phyloP scores from a whole-genome alignment of 64 coral and sea anemone genomes.

The Trachythela sp. region DNA sequence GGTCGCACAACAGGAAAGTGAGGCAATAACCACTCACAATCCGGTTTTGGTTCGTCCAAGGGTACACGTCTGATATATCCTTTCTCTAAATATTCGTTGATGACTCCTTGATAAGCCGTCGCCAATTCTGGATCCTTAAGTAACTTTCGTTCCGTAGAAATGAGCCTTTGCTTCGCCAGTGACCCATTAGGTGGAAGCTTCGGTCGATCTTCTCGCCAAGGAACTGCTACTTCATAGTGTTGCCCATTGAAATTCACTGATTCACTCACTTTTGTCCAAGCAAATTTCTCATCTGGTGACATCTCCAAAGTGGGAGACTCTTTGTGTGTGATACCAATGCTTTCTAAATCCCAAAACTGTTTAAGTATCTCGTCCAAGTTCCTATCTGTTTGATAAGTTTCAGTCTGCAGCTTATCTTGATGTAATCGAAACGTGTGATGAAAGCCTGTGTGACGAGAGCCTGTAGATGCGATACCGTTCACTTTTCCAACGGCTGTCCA shows the following conservation, averaged over 20 bases:
- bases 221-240: conserved; percentile 38
- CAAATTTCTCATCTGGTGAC: conserved; percentile 48
- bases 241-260: conserved; percentile 1
- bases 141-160: conserved; percentile 47
- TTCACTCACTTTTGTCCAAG: conserved; percentile 20
- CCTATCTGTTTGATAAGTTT: neutral
- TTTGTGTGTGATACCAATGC: conserved; percentile 38
- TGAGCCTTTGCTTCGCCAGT: conserved; percentile 37
- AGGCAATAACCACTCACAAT: conserved; percentile 20
- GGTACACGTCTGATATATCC: conserved; percentile 23
- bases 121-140: conserved; percentile 41
- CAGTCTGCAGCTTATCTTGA: neutral
- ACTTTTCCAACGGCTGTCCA: conserved; percentile 37
- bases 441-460: neutral
- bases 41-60: neutral
- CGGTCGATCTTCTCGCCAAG: conserved; percentile 46
- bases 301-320: neutral
- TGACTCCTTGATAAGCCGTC: conserved; percentile 44
- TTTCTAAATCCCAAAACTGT: conserved; percentile 54
- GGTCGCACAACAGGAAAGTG: conserved; percentile 31
- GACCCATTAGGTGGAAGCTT: conserved; percentile 35
- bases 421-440: neutral
- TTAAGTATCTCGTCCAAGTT: conserved; percentile 26
- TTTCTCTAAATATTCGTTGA: conserved; percentile 58
- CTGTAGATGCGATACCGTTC: neutral